Base-by-base conservation (phyloP, 2,888 invertebrate species). In the Melangyna quadrimaculata region DNA sequence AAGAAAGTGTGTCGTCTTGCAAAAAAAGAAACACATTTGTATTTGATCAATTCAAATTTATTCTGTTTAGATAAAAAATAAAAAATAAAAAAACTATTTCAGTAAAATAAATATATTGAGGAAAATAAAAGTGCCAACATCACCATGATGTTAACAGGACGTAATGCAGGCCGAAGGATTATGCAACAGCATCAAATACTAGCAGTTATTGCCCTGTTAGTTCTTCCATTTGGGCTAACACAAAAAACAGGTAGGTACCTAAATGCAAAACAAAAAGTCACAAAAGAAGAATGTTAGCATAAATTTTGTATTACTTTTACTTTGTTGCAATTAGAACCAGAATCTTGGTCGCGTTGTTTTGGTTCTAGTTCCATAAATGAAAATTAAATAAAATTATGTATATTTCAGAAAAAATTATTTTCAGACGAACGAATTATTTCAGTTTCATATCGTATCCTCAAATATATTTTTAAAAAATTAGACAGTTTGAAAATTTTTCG, bases 181-280 rank as follows among this genome's bases (percentile, higher is more conserved):
- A 83, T 57, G 17, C 53, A 69, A 73, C 63, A 57, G 70, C 70
- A 63, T 55, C 73, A 61, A 40, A 43, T 74, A 48, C 32, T 83
- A 27, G 61, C 63, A 55, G 32, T 78, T 29, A 22, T 70, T 53
- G 43, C 57, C 40, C 24, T 83, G 9, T 63, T 78, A 24, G 48
- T 74, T 22, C 48, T 74, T 24, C 83, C 78, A 8, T 65, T 37
- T 69, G 63, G 70, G 10, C 45, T 83, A 55, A 74, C 78, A 57
- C 78, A 83, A 74, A 55, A 78, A n/a, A 51, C 83, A 78, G 83
- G 83, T 83, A 63, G 37, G 53, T 81, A 55, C 0, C 12, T 10
- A 5, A 17, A 17, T 6, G n/a, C 8, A 4, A 29, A 32, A 10
- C 4, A 29, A n/a, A 27, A 27, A n/a, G n/a, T n/a, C 7, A 53